Conservation (phyloP, 2,888 invertebrate species). For the Cosmia trapezina region DNA sequence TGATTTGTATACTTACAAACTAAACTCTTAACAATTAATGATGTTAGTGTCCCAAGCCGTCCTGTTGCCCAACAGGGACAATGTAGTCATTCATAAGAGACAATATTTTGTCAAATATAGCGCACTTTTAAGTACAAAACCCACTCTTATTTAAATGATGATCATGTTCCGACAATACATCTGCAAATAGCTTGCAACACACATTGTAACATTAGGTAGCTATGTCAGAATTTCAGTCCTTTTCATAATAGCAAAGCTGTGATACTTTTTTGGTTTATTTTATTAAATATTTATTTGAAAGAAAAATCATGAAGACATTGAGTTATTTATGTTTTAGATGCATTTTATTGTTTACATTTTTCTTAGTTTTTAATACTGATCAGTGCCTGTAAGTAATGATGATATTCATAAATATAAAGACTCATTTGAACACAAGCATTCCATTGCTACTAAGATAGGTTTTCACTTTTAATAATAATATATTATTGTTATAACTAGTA, state of each 20-base stretch:
- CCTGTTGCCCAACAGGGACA: conserved; percentile 59
- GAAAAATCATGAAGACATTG: conserved; percentile 46
- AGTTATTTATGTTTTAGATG: conserved; percentile 61
- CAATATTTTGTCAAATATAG: conserved; percentile 75
- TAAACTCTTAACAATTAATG: conserved; percentile 65
- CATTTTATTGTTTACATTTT: conserved; percentile 61
- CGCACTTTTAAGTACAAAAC: conserved; percentile 88
- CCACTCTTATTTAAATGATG: conserved; percentile 73
- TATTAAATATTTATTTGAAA: conserved; percentile 45
- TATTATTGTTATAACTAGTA: conserved; percentile 67
- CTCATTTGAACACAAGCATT: conserved; percentile 66
- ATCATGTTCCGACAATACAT: conserved; percentile 82
- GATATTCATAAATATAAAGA: conserved; percentile 83
- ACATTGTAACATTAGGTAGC: conserved; percentile 58
- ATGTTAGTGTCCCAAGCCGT: conserved; percentile 56
- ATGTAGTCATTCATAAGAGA: conserved; percentile 62
- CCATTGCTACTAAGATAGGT: conserved; percentile 67
- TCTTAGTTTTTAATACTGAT: conserved; percentile 72
- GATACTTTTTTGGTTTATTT: conserved; percentile 77
- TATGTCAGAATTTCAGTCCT: conserved; percentile 53
- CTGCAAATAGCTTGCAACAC: conserved; percentile 68
- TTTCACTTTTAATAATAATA: conserved; percentile 71
- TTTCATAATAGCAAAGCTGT: conserved; percentile 80
- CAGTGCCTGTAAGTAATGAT: conserved; percentile 89
- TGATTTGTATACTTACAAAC: conserved; percentile 66